Conservation (phyloP, 2,113 vertebrate species). For the Oryzias curvinotus region DNA sequence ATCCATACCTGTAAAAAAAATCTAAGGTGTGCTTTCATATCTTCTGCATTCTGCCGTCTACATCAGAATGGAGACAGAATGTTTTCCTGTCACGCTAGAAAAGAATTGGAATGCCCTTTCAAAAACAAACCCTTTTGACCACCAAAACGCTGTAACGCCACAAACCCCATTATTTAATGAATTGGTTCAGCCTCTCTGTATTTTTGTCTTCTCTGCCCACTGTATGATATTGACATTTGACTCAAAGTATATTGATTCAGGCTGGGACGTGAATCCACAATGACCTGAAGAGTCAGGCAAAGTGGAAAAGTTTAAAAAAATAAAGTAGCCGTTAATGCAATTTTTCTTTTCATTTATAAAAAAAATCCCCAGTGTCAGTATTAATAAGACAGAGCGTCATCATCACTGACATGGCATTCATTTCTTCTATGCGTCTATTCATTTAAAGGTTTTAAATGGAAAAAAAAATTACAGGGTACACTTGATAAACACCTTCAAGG, state of each 20-base stretch:
- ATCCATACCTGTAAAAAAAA: too few species aligned
- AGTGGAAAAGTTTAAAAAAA: conserved; percentile 29
- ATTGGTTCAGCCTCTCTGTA: conserved; percentile 57
- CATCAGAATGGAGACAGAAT: too few species aligned
- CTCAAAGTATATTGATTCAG: conserved; percentile 64
- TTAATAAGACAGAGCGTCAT: conserved; percentile 7
- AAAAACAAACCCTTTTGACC: conserved; percentile 56
- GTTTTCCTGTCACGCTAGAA: conserved; percentile 30
- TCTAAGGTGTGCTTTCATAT: too few species aligned
- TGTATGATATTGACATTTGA: conserved; percentile 63
- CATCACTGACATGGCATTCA: too few species aligned
- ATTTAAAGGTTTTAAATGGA: background rate
- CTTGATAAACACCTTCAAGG: conserved; percentile 32
- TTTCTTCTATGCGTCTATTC: too few species aligned
- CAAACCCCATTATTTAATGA: conserved; percentile 59
- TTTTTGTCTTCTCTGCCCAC: conserved; percentile 42
- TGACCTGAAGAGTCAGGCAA: conserved; percentile 11
- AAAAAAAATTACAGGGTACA: background rate
- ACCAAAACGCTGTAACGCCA: conserved; percentile 59
- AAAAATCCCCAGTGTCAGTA: conserved; percentile 6
- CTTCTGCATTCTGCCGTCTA: too few species aligned
- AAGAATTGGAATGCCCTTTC: conserved; percentile 66
- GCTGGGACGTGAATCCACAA: conserved; percentile 28
- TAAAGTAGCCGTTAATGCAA: background rate
- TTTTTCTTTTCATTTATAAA: background rate